Base-by-base conservation (phyloP, 1,140 invertebrate genomes). In the Tetragnatha versicolor region DNA sequence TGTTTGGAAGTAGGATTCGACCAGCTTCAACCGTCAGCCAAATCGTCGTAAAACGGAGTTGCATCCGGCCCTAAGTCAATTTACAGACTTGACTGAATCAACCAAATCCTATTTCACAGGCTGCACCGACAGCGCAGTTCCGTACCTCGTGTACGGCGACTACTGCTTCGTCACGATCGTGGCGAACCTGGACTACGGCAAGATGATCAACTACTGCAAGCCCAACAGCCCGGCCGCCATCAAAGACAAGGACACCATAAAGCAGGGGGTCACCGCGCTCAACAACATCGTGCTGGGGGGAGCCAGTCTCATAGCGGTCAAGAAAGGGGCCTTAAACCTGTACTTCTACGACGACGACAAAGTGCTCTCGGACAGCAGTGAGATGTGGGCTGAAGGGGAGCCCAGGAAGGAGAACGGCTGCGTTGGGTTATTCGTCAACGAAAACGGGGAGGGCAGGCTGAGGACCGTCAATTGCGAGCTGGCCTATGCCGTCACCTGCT, bases 311-410 rank as follows among this genome's bases (percentile, higher is more conserved):
- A n/a, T 65, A 1, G 60, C 35, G 7, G 39, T 65, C 12, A 42
- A 0, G 0, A 65, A 42, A 65, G 17, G 9, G 3, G 20, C 22
- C 17, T n/a, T n/a, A n/a, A 27, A 5, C 10, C 0, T 65, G n/a
- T 65, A 42, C 9, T 12, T 65, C 20, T 65, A 33, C 33, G 42
- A n/a, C n/a, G 25, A 12, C 45, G 27, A 45, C 17, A 33, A 10
- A 6, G 6, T 20, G 31, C 29, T 55, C 7, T 35, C 66, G 0
- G 14, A 39, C 17, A n/a, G 10, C 29, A n/a, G n/a, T n/a, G n/a
- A n/a, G n/a, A 5, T 70, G 66, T 70, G 66, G 68, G 68, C 9
- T 3, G 68, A 70, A 14, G 68, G 68, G 4, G 68, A 70, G n/a
- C 68, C 68, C 0, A 70, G 20, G 0, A 14, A 70, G 1, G 31